These are phyloP conservation scores for Pithys albifrons DNA, from an alignment of 2,113 vertebrate genomes.

Conservation along the genomic window DNA sequence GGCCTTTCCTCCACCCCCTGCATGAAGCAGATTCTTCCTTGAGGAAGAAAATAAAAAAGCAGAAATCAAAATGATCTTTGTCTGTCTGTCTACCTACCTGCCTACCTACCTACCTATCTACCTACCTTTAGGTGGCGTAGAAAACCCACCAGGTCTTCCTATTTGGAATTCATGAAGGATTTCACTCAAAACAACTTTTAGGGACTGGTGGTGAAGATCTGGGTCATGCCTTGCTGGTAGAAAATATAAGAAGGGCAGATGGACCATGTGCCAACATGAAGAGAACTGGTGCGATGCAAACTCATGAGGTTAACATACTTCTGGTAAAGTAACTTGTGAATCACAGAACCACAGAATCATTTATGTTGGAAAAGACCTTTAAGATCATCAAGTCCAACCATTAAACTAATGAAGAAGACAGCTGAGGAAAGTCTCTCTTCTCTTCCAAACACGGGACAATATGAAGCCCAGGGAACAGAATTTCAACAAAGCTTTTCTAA, in stretches of 20 bases:
- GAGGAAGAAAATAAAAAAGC: neutral
- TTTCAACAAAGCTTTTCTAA: constrained; percentile 14
- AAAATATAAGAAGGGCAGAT: neutral
- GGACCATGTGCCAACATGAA: neutral
- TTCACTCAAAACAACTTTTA: neutral
- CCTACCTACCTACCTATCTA: neutral
- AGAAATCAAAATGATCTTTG: neutral
- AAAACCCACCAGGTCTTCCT: neutral
- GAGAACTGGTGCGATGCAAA: neutral
- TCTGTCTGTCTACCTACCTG: neutral
- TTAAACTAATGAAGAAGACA: neutral
- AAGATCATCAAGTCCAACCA: neutral
- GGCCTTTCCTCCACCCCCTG: neutral
- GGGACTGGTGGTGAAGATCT: neutral
- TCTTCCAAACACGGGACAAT: neutral
- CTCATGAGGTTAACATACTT: neutral
- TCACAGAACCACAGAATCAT: neutral
- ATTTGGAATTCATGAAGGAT: neutral
- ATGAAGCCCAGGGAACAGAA: neutral
- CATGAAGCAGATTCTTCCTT: neutral
- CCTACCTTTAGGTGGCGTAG: neutral
- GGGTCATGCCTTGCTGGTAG: neutral
- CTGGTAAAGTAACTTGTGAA: neutral
- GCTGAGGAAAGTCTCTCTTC: neutral
- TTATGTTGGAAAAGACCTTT: neutral